Percentiles rank a stretch among this genome's conserved stretches.
Evolutionary conservation across 2,797 vertebrate species (phyloP).

Genomic region (Kryptopterus vitreolus): DNA sequence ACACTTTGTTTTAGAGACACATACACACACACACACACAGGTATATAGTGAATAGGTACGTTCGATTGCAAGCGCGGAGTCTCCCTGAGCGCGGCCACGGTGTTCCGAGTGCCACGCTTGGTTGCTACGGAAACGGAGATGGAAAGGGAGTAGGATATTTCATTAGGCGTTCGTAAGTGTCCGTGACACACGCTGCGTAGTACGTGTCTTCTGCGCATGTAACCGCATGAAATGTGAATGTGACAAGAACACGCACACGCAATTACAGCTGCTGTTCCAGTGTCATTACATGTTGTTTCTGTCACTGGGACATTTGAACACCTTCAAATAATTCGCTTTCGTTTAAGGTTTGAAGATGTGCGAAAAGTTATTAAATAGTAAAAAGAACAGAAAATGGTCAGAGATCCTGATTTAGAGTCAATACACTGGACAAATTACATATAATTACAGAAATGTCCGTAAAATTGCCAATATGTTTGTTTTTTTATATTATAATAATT

Average conservation of each 20-base stretch:
- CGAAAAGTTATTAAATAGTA: no score
- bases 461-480: no score
- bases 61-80: conserved; percentile 42
- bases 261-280: background rate
- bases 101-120: conserved; percentile 70
- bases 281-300: background rate
- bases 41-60: conserved; percentile 13
- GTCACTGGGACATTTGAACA: no score
- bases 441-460: no score
- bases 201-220: conserved; percentile 15
- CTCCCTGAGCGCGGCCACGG: conserved; percentile 59
- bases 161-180: conserved; percentile 49
- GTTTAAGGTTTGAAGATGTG: no score
- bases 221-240: background rate
- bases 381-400: background rate
- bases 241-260: conserved; percentile 1
- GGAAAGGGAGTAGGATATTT: conserved; percentile 70
- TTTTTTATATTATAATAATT: no score
- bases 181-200: conserved; percentile 18
- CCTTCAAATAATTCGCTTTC: no score
- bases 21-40: background rate
- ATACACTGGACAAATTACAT: background rate
- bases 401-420: background rate
- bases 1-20: background rate
- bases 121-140: conserved; percentile 79